Conservation (phyloP, 2,113 vertebrate genomes). For the human (Homo sapiens) region DNA sequence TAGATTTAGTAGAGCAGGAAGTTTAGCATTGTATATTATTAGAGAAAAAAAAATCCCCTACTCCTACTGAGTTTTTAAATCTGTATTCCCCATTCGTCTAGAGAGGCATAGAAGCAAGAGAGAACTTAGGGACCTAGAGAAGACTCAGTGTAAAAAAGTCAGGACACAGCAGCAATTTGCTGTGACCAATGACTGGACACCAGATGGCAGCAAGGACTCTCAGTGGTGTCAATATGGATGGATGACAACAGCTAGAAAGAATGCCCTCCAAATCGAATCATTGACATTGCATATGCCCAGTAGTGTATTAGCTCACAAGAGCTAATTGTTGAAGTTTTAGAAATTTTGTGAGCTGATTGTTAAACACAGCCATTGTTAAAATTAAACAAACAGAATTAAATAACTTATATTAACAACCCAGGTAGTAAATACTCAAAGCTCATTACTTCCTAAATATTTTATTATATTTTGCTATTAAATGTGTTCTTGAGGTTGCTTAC, state of each 20-base stretch:
- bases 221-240: not conserved
- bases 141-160: not conserved
- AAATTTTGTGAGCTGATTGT: not conserved
- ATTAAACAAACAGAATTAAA: not conserved
- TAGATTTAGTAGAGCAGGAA: not conserved
- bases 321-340: not conserved
- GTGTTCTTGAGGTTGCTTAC: not conserved
- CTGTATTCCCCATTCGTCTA: not conserved
- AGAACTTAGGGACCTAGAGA: not conserved
- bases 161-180: not conserved
- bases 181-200: not conserved
- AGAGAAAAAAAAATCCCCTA: not conserved
- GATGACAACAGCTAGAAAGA: not conserved
- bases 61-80: not conserved
- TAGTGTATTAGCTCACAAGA: not conserved
- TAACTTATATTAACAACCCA: constrained; percentile 17
- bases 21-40: not conserved
- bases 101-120: not conserved
- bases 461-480: not conserved
- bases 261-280: not conserved
- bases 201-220: not conserved
- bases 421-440: not conserved
- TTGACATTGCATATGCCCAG: not conserved
- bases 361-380: not conserved
- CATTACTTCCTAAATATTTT: not conserved